These are phyloP conservation scores for Oplegnathus fasciatus DNA, from an alignment of 2,113 vertebrate genomes.

Conservation along the genomic window DNA sequence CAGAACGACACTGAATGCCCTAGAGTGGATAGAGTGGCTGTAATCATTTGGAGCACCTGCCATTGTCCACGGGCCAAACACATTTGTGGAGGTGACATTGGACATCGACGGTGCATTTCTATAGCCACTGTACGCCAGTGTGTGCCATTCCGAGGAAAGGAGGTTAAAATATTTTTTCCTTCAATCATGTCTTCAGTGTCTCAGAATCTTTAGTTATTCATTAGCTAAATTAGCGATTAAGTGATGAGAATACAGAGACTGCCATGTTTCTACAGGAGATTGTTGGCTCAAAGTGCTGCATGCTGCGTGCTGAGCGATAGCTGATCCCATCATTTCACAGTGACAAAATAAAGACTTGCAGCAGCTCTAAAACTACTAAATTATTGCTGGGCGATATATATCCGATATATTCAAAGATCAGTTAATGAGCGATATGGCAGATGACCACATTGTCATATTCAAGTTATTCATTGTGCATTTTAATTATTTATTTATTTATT, in stretches of 20 bases:
- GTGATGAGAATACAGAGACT: background rate
- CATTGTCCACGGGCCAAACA: conserved; percentile 49
- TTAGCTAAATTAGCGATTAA: background rate
- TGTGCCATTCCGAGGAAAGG: background rate
- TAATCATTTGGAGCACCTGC: conserved; percentile 57
- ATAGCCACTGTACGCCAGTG: background rate
- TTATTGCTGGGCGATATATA: no score
- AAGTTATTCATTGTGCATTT: no score
- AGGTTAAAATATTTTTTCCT: background rate
- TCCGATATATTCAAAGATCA: no score
- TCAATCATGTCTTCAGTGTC: background rate
- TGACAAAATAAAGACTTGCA: background rate
- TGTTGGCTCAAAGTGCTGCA: conserved; percentile 2
- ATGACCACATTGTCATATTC: no score
- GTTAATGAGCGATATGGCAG: no score
- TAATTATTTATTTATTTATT: no score
- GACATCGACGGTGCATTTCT: conserved; percentile 14
- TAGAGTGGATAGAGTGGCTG: conserved; percentile 54
- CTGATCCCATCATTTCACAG: background rate
- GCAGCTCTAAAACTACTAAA: background rate
- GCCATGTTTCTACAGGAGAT: background rate
- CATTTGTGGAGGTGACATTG: conserved; percentile 66
- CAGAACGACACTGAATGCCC: conserved; percentile 42
- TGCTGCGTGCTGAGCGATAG: background rate
- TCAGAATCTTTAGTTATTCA: background rate